Evolutionary conservation across 2,113 vertebrate genomes (phyloP).

Genomic region (Myiagra hebetior): DNA sequence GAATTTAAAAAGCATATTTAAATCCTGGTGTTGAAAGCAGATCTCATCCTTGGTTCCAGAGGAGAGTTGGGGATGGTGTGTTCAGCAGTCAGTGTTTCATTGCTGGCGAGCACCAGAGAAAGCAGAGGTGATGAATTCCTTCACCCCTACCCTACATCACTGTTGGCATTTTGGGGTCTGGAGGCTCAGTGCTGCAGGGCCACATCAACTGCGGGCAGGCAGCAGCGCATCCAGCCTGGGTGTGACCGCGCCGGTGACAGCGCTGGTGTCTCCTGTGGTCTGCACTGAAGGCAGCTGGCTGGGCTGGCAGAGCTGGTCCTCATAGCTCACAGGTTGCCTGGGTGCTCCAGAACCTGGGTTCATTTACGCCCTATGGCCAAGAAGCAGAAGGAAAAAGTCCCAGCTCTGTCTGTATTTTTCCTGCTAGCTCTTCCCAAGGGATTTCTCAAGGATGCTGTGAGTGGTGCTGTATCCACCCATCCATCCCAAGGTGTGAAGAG

Average conservation of each 20-base stretch:
- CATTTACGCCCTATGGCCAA: not conserved
- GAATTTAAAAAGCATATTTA: not conserved
- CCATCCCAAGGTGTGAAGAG: not conserved
- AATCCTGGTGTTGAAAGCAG: not conserved
- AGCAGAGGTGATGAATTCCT: not conserved
- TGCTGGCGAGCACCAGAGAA: not conserved
- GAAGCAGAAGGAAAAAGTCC: not conserved
- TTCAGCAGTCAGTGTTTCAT: not conserved
- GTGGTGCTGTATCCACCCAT: not conserved
- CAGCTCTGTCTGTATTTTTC: not conserved
- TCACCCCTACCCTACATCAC: accelerated
- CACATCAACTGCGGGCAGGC: accelerated
- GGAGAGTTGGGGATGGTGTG: accelerated
- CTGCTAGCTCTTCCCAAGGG: not conserved
- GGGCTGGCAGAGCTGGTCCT: not conserved
- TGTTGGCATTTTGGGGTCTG: not conserved
- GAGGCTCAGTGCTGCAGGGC: not conserved
- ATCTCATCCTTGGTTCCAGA: not conserved
- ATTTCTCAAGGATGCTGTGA: not conserved
- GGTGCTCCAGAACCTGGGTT: not conserved
- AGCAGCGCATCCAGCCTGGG: not conserved
- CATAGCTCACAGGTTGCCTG: accelerated
- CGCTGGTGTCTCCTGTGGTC: not conserved
- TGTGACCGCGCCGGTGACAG: not conserved
- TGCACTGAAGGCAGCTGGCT: not conserved